Evolutionary conservation across 2,888 invertebrate species (phyloP), one percentile per base, ranked within the genome.

Genomic region (Melieria crassipennis): DNA sequence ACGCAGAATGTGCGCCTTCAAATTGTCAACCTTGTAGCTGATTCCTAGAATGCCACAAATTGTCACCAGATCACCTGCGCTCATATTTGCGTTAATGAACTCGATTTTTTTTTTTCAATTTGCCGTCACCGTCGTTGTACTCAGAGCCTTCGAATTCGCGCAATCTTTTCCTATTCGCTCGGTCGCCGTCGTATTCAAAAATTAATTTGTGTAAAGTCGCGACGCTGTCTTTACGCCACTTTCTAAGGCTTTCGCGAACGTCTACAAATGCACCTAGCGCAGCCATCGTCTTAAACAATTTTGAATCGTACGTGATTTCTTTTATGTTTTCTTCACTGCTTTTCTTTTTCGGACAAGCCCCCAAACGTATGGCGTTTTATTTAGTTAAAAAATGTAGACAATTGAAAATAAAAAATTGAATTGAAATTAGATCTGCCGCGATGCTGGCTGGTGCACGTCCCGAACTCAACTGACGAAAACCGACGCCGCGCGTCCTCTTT

Each of bases 101-200:
- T 61, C 61, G 11, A 56, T 42, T 58, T 71, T 75, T 13, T 60
- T 13, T 1, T 61, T 46, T 69, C n/a, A 69, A 73, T 16, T 57
- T 30, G 7, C 55, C 68, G 55, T 58, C 42, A 4, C 58, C 58
- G 16, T 16, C 16, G 16, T 16, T 16, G 16, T 16, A 16, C 16
- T 16, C 16, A 16, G 1, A 16, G 16, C 16, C 16, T 16, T 16
- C 16, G 16, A 16, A 16, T 16, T 16, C 16, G 16, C 75, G 63
- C n/a, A 75, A 63, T 16, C 69, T 65, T 58, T 61, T 50, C 42
- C 73, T 61, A 47, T 75, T 75, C 16, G 45, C 7, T 13, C 73
- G 30, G 58, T 73, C 71, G n/a, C 71, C 72, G 55, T 74, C 74
- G 7, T 5, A 48, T 46, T 69, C 68, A 58, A 72, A 74, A 9